Base-by-base conservation (phyloP, 64 coral and sea anemone genomes). In the Acropora yongei region DNA sequence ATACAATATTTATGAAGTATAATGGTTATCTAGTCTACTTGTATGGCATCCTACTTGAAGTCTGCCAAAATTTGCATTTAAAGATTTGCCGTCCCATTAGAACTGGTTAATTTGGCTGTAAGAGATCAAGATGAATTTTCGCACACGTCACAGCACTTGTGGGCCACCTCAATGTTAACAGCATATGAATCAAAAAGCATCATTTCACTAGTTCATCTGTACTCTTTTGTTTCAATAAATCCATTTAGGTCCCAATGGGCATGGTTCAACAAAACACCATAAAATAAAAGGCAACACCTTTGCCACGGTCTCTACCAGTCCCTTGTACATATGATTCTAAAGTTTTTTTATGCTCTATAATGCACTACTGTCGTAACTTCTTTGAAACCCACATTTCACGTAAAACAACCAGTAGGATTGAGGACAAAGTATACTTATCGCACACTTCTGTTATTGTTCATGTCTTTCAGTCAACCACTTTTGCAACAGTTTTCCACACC, bases 131-230 rank as follows among this genome's bases (percentile, higher is more conserved):
- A 30, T 30, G 30, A 30, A 30, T 84, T 58, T 55, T 91, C 63
- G 47, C 2, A 41, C 57, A 91, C 86, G 67, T 91, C 80, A 63
- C 87, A 89, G 57, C 92, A 94, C 80, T 83, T 79, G 68, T 94
- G 92, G 60, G 13, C 20, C 19, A 42, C 19, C 17, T 81, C 73
- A 48, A 80, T 79, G 49, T 55, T 77, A 13, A 8, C 68, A 67
- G 57, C 55, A 55, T 30, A 68, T 49, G 47, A 1, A 61, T 94
- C 68, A 89, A 88, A 94, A 73, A 89, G 86, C 75, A 89, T 89
- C 41, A 93, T 41, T 10, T 88, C 13, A 58, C 16, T 92, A 58
- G 45, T 55, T 11, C 81, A 86, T 60, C 73, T 92, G 44, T 82
- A 92, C 57, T 91, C 89, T 78, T 92, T 78, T 67, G 90, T 92